Percentiles rank a stretch among this genome's conserved stretches.
phyloP scores from a whole-genome alignment of 2,888 invertebrate genomes.

The Gnatocerus cornutus region DNA sequence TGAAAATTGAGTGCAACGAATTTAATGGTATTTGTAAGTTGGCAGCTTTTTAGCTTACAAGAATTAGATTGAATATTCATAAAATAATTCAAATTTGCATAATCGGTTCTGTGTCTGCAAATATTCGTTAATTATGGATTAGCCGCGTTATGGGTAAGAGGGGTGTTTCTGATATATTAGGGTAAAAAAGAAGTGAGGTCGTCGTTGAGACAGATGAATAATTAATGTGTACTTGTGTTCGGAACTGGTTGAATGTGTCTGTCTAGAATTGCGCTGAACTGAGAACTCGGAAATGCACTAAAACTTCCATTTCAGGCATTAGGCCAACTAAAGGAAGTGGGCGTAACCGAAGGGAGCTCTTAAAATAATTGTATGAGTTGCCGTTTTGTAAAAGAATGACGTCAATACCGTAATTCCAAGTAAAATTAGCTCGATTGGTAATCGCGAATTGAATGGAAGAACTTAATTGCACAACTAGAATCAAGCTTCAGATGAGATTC shows the following conservation, averaged over 20 bases:
- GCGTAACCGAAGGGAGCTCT: conserved; percentile 30
- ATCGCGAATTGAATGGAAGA: conserved; percentile 50
- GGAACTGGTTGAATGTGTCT: conserved; percentile 43
- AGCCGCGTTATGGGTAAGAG: conserved; percentile 23
- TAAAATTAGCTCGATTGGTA: conserved; percentile 48
- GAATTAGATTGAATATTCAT: background rate
- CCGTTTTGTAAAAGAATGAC: conserved; percentile 17
- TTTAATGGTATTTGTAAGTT: background rate
- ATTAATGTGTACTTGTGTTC: conserved; percentile 42
- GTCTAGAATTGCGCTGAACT: conserved; percentile 28
- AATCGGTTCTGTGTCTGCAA: conserved; percentile 25
- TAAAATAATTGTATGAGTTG: conserved; percentile 36
- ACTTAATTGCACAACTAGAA: conserved; percentile 54
- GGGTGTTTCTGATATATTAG: conserved; percentile 30
- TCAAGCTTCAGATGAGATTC: conserved; percentile 54
- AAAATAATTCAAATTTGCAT: conserved; percentile 4
- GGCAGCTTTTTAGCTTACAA: background rate
- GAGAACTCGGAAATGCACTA: conserved; percentile 47
- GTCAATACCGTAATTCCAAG: conserved; percentile 23
- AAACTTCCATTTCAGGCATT: conserved; percentile 46
- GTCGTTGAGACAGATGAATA: conserved; percentile 45
- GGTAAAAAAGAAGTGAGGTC: conserved; percentile 18
- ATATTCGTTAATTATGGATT: conserved; percentile 37
- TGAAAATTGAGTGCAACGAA: conserved; percentile 4
- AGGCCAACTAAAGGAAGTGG: conserved; percentile 34